phyloP scores from a whole-genome alignment of 2,797 vertebrate genomes.

The Diplodus puntazzo region DNA sequence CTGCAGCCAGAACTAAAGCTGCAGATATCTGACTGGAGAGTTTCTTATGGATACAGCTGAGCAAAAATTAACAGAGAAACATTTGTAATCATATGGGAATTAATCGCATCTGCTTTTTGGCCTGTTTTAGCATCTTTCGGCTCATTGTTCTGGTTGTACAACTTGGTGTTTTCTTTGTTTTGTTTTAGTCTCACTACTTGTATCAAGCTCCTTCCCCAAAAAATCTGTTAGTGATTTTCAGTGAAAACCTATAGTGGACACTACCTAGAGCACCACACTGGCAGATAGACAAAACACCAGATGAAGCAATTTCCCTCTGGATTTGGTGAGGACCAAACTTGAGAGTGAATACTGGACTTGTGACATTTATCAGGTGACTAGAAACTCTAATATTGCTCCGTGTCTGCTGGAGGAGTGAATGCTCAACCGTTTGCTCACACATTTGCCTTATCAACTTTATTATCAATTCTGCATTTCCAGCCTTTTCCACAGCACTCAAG shows the following conservation, averaged over 20 bases:
- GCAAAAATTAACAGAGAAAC: neutral
- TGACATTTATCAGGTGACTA: neutral
- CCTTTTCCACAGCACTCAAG: neutral
- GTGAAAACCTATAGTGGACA: too few relatives aligned
- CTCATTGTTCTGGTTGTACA: neutral
- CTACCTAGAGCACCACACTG: neutral
- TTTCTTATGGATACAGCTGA: constrained; percentile 13
- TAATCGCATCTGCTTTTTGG: too few relatives aligned
- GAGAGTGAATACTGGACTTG: neutral
- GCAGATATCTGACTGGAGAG: constrained; percentile 15
- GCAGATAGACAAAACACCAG: neutral
- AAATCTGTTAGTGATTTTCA: too few relatives aligned
- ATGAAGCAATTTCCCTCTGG: neutral
- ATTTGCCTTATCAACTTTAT: too few relatives aligned
- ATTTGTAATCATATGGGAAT: too few relatives aligned
- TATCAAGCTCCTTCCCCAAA: too few relatives aligned
- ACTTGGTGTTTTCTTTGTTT: too few relatives aligned
- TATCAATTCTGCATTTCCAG: neutral
- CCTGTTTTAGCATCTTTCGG: neutral
- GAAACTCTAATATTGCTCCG: too few relatives aligned
- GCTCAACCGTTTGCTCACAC: too few relatives aligned
- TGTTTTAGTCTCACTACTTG: too few relatives aligned
- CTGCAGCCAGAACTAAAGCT: constrained; percentile 1
- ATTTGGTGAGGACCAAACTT: neutral
- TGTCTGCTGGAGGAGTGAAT: too few relatives aligned